phyloP scores from a whole-genome alignment of 1,140 invertebrate genomes.

The Bicyclus anynana region DNA sequence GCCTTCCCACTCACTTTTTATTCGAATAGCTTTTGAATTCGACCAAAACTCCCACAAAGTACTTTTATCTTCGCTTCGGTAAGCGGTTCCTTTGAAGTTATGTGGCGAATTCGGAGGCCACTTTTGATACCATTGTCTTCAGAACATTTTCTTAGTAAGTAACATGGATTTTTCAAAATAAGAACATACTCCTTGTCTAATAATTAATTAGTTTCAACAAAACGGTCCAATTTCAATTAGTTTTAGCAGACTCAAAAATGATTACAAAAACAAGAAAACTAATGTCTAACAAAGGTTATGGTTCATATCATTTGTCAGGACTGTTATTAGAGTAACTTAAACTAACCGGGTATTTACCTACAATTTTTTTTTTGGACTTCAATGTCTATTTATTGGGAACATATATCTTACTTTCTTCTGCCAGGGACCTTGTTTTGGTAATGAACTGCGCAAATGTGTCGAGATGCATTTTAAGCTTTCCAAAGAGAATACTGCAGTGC shows the following conservation, averaged over 20 bases:
- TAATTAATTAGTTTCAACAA: too few species aligned
- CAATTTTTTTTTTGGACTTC: neutral
- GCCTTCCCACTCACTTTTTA: conserved; percentile 1
- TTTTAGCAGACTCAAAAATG: too few species aligned
- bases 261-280: too few species aligned
- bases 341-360: too few species aligned
- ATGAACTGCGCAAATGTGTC: conserved; percentile 4
- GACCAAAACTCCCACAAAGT: conserved; percentile 7
- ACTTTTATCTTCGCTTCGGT: conserved; percentile 6
- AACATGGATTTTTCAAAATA: neutral
- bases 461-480: conserved; percentile 1
- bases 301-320: too few species aligned
- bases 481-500: neutral
- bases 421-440: neutral
- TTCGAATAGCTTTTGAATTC: conserved; percentile 7
- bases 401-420: neutral
- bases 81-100: conserved; percentile 6
- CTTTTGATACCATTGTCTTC: conserved; percentile 6
- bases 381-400: neutral
- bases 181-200: too few species aligned
- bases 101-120: conserved; percentile 1
- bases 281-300: too few species aligned
- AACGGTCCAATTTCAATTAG: too few species aligned
- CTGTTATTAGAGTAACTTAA: too few species aligned
- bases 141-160: neutral